These are phyloP conservation scores for Megastigmus dorsalis DNA, from an alignment of 2,888 invertebrate genomes.

Conservation along the genomic window DNA sequence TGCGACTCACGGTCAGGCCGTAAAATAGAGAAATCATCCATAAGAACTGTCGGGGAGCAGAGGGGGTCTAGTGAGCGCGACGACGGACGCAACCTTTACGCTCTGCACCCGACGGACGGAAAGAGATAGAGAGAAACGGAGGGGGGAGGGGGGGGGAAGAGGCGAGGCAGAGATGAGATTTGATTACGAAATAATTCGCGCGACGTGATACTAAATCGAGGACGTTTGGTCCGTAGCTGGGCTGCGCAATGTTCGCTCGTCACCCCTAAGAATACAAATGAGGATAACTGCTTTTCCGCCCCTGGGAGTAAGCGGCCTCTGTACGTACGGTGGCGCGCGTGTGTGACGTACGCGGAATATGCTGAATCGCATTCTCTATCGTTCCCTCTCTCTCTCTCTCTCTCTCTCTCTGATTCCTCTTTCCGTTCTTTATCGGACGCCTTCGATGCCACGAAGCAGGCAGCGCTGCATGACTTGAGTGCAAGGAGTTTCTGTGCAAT, in stretches of 20 bases:
- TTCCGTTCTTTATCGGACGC: too few species aligned
- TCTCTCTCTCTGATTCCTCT: background rate
- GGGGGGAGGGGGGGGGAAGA: background rate
- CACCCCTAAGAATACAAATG: slow-evolving; percentile 73
- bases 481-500: too few species aligned
- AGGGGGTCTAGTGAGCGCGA: slow-evolving; percentile 49
- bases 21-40: slow-evolving; percentile 73
- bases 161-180: slow-evolving; percentile 67
- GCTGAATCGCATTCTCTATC: background rate
- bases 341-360: slow-evolving; percentile 39
- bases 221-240: slow-evolving; percentile 53
- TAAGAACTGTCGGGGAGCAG: slow-evolving; percentile 55
- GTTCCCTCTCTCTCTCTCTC: background rate
- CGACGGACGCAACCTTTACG: slow-evolving; percentile 47
- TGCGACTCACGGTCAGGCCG: slow-evolving; percentile 67
- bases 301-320: background rate
- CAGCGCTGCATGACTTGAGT: too few species aligned
- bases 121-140: slow-evolving; percentile 28
- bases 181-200: slow-evolving; percentile 75
- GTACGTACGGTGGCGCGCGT: too few species aligned
- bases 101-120: background rate
- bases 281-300: slow-evolving; percentile 68
- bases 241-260: slow-evolving; percentile 15
- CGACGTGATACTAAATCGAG: slow-evolving; percentile 73
- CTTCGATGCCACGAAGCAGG: too few species aligned